These are phyloP conservation scores for Paracanthobrama guichenoti DNA, from an alignment of 2,113 vertebrate genomes.

Conservation along the genomic window DNA sequence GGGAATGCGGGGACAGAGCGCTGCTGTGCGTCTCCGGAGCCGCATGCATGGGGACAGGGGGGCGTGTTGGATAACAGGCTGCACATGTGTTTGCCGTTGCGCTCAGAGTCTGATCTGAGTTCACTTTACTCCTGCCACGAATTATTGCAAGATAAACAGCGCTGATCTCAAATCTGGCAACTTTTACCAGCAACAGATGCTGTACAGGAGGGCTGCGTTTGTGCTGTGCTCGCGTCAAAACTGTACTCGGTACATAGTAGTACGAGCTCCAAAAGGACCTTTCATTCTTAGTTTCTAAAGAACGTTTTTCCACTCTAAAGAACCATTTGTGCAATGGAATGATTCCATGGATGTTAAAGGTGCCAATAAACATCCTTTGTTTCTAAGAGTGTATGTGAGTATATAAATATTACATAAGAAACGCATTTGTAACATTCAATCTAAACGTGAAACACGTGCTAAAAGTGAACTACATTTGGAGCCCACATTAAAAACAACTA, in stretches of 20 bases:
- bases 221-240: not conserved
- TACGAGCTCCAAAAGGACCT: no score
- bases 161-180: constrained; percentile 8
- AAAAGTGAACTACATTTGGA: not conserved
- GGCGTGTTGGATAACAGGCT: constrained; percentile 51
- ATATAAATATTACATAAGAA: no score
- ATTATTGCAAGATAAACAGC: not conserved
- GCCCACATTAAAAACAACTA: not conserved
- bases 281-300: not conserved
- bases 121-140: constrained; percentile 7
- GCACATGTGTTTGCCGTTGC: constrained; percentile 36
- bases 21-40: constrained; percentile 6
- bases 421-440: not conserved
- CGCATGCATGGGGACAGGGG: constrained; percentile 42
- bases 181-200: constrained; percentile 14
- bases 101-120: constrained; percentile 9
- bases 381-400: not conserved
- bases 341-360: not conserved
- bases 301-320: not conserved
- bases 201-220: no score
- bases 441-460: not conserved
- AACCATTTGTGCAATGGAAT: not conserved
- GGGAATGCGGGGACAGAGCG: constrained; percentile 12
- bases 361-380: not conserved
- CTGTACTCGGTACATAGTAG: not conserved